Percentiles rank a stretch among this genome's conserved stretches.
Evolutionary conservation across 2,113 vertebrate species (phyloP).

Genomic region (Corythornis cristatus): DNA sequence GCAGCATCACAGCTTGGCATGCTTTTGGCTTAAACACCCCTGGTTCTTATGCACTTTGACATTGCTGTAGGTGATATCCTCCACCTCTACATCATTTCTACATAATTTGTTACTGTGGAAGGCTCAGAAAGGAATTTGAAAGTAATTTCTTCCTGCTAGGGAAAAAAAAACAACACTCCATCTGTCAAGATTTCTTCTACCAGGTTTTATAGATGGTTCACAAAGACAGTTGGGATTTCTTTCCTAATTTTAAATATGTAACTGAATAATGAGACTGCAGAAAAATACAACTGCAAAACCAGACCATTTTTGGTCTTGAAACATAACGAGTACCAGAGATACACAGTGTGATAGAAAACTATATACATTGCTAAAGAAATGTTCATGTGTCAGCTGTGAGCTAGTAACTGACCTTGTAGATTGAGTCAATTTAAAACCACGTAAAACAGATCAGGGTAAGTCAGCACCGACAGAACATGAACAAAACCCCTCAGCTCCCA

Average conservation of each 20-base stretch:
- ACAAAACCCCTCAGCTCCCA: not conserved
- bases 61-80: not conserved
- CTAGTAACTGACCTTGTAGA: not conserved
- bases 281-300: not conserved
- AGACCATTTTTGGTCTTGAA: not conserved
- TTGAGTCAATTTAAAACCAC: not conserved
- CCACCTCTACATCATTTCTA: not conserved
- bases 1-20: not conserved
- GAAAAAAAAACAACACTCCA: not conserved
- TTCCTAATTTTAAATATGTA: not conserved
- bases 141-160: not conserved
- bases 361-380: not conserved
- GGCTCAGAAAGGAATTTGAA: not conserved
- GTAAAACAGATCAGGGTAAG: not conserved
- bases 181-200: not conserved
- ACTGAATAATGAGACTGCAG: not conserved
- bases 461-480: not conserved
- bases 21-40: not conserved
- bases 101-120: not conserved
- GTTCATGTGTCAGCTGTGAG: not conserved
- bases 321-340: not conserved
- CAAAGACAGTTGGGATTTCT: not conserved
- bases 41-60: not conserved
- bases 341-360: not conserved
- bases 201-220: not conserved